These are phyloP conservation scores for Kradibia gibbosae DNA, from an alignment of 1,140 invertebrate genomes.

Conservation along the genomic window DNA sequence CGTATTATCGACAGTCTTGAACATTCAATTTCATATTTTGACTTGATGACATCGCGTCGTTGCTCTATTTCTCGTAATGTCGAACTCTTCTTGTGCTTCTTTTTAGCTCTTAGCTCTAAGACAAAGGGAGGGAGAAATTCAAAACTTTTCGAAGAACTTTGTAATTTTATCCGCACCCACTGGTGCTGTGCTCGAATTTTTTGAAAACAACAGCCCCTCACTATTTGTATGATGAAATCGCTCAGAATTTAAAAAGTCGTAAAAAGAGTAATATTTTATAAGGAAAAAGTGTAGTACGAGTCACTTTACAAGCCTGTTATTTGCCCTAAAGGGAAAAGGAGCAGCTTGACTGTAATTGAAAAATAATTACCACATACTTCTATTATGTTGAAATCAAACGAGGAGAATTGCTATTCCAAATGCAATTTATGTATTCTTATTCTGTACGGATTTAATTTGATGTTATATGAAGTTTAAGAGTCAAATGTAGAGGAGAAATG, in stretches of 20 bases:
- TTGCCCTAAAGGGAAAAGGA: not conserved
- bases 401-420: not conserved
- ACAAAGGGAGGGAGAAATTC: not conserved
- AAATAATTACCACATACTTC: not conserved
- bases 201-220: not conserved
- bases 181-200: not conserved
- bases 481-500: not conserved
- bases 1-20: slow-evolving; percentile 9
- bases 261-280: not conserved
- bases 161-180: not conserved
- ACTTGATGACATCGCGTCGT: not conserved
- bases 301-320: not conserved
- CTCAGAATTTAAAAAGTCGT: not conserved
- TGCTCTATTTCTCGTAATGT: slow-evolving; percentile 7
- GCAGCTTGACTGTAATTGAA: not conserved
- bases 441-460: not conserved
- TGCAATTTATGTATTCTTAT: not conserved
- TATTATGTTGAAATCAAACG: not conserved
- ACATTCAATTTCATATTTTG: slow-evolving; percentile 27
- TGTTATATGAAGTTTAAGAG: not conserved
- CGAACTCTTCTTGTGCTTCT: not conserved
- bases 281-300: not conserved
- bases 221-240: slow-evolving; percentile 3
- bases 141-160: slow-evolving; percentile 23
- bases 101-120: not conserved